Base-by-base conservation (phyloP, 2,113 vertebrate species). In the Sapayoa aenigma region DNA sequence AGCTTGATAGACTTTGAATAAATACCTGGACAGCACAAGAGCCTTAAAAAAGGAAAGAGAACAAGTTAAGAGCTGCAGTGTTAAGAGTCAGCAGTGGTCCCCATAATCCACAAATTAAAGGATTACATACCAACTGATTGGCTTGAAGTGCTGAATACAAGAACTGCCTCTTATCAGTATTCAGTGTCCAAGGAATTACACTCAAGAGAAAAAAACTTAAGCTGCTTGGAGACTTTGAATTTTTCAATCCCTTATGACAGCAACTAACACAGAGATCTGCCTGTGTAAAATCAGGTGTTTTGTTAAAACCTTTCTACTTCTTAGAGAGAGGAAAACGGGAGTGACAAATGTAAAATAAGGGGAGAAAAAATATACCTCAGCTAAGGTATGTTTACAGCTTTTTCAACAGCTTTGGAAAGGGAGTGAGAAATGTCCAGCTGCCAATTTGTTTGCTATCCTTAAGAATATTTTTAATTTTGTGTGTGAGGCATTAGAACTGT, bases 71-170 rank as follows among this genome's bases (percentile, higher is more conserved):
- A 52, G 33, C 55, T 85, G 44, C 41, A 59, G 39, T 19, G 56
- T 42, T 68, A 73, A 63, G 47, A 55, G 69, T 84, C 87, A 90
- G 69, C 59, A 92, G 68, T 21, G n/a, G 94, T 59, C 50, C 47
- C 3, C 14, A 35, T 94, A 97, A 97, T 89, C 90, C 83, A 87
- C 72, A 76, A 79, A 92, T 83, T 62, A 74, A 95, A 75, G 90
- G 90, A 94, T 96, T 97, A 96, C 35, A 87, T 24, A 42, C 21
- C 82, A 81, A 87, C 80, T 92, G 94, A 97, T 63, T 93, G 75
- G 83, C 80, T 92, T 87, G 63, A 73, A 92, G 85, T 33, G 65
- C 84, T 77, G 62, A 87, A 73, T 47, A 63, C 33, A 90, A 82
- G 87, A 95, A 87, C 67, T 50, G 67, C 87, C 78, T 84, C 86